Evolutionary conservation across 2,797 vertebrate species (phyloP).

Genomic region (Etheostoma nigrum): DNA sequence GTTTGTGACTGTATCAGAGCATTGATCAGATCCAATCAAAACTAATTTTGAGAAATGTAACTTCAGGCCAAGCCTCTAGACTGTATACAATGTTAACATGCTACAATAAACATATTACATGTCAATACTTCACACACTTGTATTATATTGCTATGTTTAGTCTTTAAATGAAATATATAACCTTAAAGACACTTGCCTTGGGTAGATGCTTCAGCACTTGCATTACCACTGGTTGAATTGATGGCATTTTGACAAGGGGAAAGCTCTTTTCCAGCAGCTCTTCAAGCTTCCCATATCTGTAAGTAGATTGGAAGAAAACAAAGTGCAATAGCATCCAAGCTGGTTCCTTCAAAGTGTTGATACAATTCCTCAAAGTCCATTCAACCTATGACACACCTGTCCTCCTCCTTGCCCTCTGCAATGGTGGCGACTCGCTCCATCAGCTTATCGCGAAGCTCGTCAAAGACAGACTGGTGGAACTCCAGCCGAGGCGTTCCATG

Average conservation of each 20-base stretch:
- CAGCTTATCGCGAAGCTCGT: conserved; percentile 95
- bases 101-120: no score
- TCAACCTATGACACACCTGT: conserved; percentile 82
- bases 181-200: conserved; percentile 83
- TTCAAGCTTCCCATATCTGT: conserved; percentile 94
- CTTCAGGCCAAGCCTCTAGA: no score
- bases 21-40: no score
- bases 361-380: no score
- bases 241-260: conserved; percentile 96
- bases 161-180: background rate
- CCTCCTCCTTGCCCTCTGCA: conserved; percentile 94
- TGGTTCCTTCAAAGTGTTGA: background rate
- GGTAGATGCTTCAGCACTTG: conserved; percentile 97
- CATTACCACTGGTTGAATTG: conserved; percentile 98
- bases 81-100: no score
- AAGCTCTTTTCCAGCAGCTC: conserved; percentile 98
- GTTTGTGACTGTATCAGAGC: no score
- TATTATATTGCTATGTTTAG: background rate
- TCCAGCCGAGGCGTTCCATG: conserved; percentile 96
- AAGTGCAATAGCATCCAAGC: background rate
- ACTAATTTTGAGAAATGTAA: no score
- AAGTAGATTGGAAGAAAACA: background rate
- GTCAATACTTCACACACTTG: no score
- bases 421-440: conserved; percentile 95
- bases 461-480: conserved; percentile 98